These are phyloP conservation scores for Eupeodes latifasciatus DNA, from an alignment of 2,888 invertebrate species.

Conservation along the genomic window DNA sequence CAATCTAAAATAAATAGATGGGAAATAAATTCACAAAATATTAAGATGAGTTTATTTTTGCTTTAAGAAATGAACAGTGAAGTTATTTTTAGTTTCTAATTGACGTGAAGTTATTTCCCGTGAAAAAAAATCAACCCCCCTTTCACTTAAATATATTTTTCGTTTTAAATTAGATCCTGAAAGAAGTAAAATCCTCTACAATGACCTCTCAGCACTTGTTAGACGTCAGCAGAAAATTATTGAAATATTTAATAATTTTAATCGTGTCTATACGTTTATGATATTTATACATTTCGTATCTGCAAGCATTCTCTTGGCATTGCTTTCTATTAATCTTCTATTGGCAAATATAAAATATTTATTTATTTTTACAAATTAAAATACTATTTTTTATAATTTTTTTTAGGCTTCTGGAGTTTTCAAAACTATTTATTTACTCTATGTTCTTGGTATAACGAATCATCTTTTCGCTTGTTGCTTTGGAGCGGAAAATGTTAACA, in stretches of 20 bases:
- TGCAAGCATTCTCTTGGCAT: constrained; percentile 43
- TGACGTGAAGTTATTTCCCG: not conserved
- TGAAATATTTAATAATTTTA: constrained; percentile 18
- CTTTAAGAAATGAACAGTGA: too few relatives aligned
- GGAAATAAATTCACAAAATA: too few relatives aligned
- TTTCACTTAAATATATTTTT: too few relatives aligned
- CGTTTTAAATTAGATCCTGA: not conserved
- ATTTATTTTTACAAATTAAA: not conserved
- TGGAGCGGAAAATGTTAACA: not conserved
- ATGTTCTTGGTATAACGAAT: not conserved
- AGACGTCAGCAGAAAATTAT: constrained; percentile 23
- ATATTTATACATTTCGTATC: constrained; percentile 43
- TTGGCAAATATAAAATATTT: constrained; percentile 21
- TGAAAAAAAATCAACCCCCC: too few relatives aligned
- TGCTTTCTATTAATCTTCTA: constrained; percentile 29
- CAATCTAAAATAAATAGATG: too few relatives aligned
- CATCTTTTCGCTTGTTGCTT: not conserved
- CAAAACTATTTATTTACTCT: not conserved
- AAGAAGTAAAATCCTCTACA: not conserved
- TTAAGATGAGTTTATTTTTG: too few relatives aligned
- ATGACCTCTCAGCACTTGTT: not conserved
- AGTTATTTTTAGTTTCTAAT: not conserved
- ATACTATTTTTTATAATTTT: too few relatives aligned
- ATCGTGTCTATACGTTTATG: constrained; percentile 38
- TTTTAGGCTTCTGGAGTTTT: not conserved